These are phyloP conservation scores for Ditylenchus dipsaci DNA, from an alignment of 1,140 invertebrate genomes.

Conservation along the genomic window DNA sequence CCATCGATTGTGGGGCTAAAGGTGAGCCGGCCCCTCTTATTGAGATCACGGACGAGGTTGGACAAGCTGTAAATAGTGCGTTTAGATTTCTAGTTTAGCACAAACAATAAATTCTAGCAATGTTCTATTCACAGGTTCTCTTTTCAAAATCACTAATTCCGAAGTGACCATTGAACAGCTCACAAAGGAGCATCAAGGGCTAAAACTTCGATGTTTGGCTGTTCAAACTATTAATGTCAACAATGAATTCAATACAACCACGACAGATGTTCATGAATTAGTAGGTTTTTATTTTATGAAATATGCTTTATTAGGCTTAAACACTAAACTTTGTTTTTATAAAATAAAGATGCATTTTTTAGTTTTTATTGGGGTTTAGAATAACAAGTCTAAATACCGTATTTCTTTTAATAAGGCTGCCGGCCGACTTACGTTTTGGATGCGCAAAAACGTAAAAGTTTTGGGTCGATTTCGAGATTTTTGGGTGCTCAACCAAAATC, in stretches of 20 bases:
- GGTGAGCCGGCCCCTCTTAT: slow-evolving; percentile 23
- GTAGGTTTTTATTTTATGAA: not conserved
- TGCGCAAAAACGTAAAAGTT: too few species aligned
- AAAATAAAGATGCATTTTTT: too few species aligned
- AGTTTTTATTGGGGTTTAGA: slow-evolving; percentile 10
- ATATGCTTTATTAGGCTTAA: too few species aligned
- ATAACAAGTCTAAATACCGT: too few species aligned
- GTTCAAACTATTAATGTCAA: slow-evolving; percentile 21
- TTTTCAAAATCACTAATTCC: slow-evolving; percentile 11
- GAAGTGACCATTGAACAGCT: slow-evolving; percentile 27
- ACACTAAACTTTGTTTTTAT: too few species aligned
- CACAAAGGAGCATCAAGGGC: slow-evolving; percentile 19
- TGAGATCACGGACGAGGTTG: slow-evolving; percentile 27
- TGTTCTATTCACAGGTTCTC: not conserved
- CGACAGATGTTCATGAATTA: slow-evolving; percentile 27
- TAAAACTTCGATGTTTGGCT: slow-evolving; percentile 32
- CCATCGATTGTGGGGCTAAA: slow-evolving; percentile 36
- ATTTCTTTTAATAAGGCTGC: too few species aligned
- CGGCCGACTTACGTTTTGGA: too few species aligned
- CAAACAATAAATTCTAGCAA: slow-evolving; percentile 4
- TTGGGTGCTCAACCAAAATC: too few species aligned
- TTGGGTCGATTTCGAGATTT: too few species aligned
- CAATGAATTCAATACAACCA: slow-evolving; percentile 24
- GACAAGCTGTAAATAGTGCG: slow-evolving; percentile 10
- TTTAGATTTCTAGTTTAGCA: slow-evolving; percentile 1